These are phyloP conservation scores for Euplexia lucipara DNA, from an alignment of 2,888 invertebrate species.

Conservation along the genomic window DNA sequence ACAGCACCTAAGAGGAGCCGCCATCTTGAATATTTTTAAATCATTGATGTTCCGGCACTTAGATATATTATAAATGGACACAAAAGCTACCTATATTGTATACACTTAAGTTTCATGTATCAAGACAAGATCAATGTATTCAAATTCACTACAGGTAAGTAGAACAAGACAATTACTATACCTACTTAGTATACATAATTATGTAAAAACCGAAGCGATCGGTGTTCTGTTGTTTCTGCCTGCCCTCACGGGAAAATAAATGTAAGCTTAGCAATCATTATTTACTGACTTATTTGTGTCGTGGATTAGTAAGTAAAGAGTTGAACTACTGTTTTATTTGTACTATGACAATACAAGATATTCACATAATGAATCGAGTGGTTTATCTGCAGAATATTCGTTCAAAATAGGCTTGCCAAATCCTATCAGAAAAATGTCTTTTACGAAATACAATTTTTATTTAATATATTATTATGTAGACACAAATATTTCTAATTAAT, in stretches of 20 bases:
- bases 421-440: background rate
- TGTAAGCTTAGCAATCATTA: too few relatives aligned
- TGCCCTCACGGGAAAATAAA: too few relatives aligned
- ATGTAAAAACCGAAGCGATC: too few relatives aligned
- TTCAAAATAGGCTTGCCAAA: background rate
- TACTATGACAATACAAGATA: conserved; percentile 3
- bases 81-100: background rate
- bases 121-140: background rate
- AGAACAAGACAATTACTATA: too few relatives aligned
- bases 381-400: background rate
- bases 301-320: background rate
- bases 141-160: background rate
- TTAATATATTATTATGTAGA: background rate
- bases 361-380: background rate
- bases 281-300: too few relatives aligned
- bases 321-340: conserved; percentile 24
- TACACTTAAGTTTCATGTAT: too few relatives aligned
- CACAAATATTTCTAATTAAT: conserved; percentile 10
- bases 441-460: conserved; percentile 4
- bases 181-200: too few relatives aligned
- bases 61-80: conserved; percentile 2
- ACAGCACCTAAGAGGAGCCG: background rate
- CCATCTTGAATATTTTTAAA: conserved; percentile 5
- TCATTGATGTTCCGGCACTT: background rate
- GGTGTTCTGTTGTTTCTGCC: too few relatives aligned